Evolutionary conservation across 2,113 vertebrate species (phyloP).

Genomic region (Anthoscopus minutus): DNA sequence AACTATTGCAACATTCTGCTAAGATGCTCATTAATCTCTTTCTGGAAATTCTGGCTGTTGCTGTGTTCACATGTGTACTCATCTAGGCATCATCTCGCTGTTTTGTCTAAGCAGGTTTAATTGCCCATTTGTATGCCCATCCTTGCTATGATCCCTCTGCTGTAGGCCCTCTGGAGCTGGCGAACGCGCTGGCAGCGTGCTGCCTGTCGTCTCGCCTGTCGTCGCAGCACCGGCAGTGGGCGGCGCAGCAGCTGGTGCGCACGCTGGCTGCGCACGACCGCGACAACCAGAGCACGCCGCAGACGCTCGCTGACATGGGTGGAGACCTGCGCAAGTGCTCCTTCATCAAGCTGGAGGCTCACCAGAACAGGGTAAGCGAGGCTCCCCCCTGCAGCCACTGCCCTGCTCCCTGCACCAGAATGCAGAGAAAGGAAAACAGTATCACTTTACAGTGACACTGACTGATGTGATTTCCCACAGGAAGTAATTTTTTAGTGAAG

Average conservation of each 20-base stretch:
- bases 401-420: not conserved
- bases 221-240: constrained; percentile 97
- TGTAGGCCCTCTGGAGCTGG: constrained; percentile 98
- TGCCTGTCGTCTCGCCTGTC: constrained; percentile 95
- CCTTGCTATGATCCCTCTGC: constrained; percentile 88
- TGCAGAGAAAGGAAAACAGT: not conserved
- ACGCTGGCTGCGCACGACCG: constrained; percentile 94
- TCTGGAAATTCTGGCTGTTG: constrained; percentile 51
- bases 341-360: constrained; percentile 92
- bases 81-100: constrained; percentile 71
- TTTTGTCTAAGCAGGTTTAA: constrained; percentile 88
- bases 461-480: not conserved
- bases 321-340: constrained; percentile 94
- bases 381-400: not conserved
- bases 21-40: not conserved
- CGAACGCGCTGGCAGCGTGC: constrained; percentile 95
- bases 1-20: not conserved
- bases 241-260: constrained; percentile 92
- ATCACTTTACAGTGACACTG: fast-evolving
- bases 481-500: not conserved
- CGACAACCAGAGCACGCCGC: constrained; percentile 88
- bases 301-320: constrained; percentile 93
- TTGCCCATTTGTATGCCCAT: constrained; percentile 89
- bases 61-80: constrained; percentile 65
- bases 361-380: constrained; percentile 87